phyloP scores from a whole-genome alignment of 2,797 vertebrate species.

The Rallus crepitans region DNA sequence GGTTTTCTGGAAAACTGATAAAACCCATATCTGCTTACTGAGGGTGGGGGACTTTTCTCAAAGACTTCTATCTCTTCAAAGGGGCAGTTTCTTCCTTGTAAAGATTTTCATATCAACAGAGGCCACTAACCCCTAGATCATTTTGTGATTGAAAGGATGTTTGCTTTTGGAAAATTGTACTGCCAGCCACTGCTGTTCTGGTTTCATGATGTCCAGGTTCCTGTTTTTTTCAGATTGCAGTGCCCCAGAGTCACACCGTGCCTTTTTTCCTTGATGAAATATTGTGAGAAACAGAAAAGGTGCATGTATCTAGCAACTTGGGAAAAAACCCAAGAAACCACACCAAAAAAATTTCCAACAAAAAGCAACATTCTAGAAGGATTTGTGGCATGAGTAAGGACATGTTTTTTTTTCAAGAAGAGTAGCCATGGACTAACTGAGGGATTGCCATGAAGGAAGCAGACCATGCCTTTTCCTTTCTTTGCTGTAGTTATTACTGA shows the following conservation, averaged over 20 bases:
- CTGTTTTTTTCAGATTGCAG: slow-evolving; percentile 27
- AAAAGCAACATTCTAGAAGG: not conserved
- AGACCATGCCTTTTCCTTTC: not conserved
- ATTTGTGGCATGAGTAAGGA: not conserved
- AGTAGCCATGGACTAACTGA: not conserved
- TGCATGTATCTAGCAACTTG: not conserved
- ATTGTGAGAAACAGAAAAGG: slow-evolving; percentile 19
- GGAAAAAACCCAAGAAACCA: not conserved
- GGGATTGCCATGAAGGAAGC: not conserved
- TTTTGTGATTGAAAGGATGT: slow-evolving; percentile 30
- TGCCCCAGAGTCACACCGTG: not conserved
- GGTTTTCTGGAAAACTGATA: slow-evolving; percentile 21
- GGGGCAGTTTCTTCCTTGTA: slow-evolving; percentile 25
- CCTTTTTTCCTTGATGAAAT: not conserved
- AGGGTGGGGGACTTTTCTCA: slow-evolving; percentile 19
- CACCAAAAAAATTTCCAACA: not conserved
- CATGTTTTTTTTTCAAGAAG: not conserved
- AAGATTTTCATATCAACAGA: slow-evolving; percentile 40
- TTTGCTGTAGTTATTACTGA: not conserved
- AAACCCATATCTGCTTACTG: slow-evolving; percentile 1
- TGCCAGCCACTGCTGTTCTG: not conserved
- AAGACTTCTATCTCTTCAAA: not conserved
- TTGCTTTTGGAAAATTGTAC: slow-evolving; percentile 19
- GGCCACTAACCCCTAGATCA: slow-evolving; percentile 26
- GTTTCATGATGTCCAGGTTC: slow-evolving; percentile 32